phyloP scores from a whole-genome alignment of 2,888 invertebrate species.

The Leucophenga maculata region DNA sequence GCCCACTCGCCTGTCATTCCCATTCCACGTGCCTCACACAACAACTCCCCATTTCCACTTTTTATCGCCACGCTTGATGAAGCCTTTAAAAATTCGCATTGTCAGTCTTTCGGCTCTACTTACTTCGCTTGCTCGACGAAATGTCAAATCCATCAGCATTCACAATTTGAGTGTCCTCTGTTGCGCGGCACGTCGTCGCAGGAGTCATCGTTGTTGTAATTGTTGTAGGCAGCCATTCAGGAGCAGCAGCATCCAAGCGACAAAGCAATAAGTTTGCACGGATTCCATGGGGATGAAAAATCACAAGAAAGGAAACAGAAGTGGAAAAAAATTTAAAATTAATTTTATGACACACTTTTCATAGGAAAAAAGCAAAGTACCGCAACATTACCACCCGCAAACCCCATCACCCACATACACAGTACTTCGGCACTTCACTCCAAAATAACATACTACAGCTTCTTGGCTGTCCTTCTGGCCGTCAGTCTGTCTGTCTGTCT shows the following conservation, averaged over 20 bases:
- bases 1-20: constrained; percentile 9
- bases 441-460: constrained; percentile 37
- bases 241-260: constrained; percentile 35
- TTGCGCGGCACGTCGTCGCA: constrained; percentile 10
- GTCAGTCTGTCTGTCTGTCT: constrained; percentile 31
- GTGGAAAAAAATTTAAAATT: constrained; percentile 59
- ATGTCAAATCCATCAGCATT: constrained; percentile 70
- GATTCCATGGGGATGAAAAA: constrained; percentile 61
- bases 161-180: constrained; percentile 72
- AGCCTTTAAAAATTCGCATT: constrained; percentile 58
- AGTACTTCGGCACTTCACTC: constrained; percentile 40
- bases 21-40: background rate
- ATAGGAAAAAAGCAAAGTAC: constrained; percentile 46
- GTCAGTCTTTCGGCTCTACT: constrained; percentile 60
- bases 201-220: constrained; percentile 41
- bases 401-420: constrained; percentile 33
- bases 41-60: background rate
- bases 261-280: constrained; percentile 47
- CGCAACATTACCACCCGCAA: background rate
- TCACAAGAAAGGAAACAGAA: constrained; percentile 45
- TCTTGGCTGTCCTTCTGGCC: constrained; percentile 15
- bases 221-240: constrained; percentile 37
- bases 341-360: constrained; percentile 65
- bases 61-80: constrained; percentile 16
- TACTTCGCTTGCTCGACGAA: constrained; percentile 67